Evolutionary conservation across 2,113 vertebrate species (phyloP), one percentile per base, ranked within the genome.

Genomic region (Pteronura brasiliensis): DNA sequence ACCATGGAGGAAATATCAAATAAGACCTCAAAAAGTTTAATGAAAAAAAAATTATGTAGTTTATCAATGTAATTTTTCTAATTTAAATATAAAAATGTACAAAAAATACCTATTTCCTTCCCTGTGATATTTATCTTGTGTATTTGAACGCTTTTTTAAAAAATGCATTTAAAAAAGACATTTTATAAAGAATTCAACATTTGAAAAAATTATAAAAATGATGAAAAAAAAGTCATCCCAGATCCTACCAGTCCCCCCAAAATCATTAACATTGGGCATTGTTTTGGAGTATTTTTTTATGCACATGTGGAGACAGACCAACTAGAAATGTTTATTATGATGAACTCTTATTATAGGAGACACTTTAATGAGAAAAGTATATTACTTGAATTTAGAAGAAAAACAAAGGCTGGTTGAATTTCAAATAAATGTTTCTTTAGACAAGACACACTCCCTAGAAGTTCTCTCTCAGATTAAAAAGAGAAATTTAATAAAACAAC

Each of bases 371-470:
- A n/a, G 72, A 83, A 95, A 81, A 65, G 13, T 44, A 36, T 76
- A 95, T 72, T 61, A 83, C 76, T 96, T 90, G 25, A 96, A 96
- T 63, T 96, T 65, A 94, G 18, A 88, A 85, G 47, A 71, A 93
- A 93, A 90, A 80, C 44, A 92, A 59, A 47, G 29, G 94, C 39
- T 65, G 92, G 7, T 86, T 89, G 44, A 85, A 94, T 25, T 89
- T 89, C 71, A 92, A 92, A 71, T 92, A 61, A 92, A 86, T 86
- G n/a, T 86, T 74, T 42, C 4, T 63, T 61, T 90, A n/a, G 25
- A 77, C 12, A 89, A 61, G 14, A 52, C 27, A 59, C 23, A 76
- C 96, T 92, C 31, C 27, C 18, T 83, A 34, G 71, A 91, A 44
- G 49, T 96, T 84, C 87, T 52, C 17, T 74, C 11, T 88, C 29